Conservation (phyloP, 1,140 invertebrate genomes). For the Macrosteles quadrilineatus region DNA sequence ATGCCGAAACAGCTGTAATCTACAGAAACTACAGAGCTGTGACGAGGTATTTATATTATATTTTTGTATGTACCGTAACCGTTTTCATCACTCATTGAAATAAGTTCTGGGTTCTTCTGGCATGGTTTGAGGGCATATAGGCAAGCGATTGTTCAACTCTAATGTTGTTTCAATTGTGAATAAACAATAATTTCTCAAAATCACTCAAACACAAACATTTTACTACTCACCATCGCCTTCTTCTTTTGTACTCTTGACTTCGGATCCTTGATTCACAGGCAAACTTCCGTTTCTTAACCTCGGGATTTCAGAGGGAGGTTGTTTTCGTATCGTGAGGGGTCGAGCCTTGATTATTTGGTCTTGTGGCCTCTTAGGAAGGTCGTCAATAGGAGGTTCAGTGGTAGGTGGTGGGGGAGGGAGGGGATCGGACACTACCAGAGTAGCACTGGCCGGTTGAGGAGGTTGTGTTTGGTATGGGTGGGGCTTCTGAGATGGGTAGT, state of each 20-base stretch:
- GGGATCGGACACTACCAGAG: constrained; percentile 24
- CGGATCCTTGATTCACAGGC: neutral
- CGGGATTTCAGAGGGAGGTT: constrained; percentile 71
- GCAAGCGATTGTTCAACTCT: no score
- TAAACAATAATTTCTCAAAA: no score
- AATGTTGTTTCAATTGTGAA: no score
- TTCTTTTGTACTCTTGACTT: constrained; percentile 18
- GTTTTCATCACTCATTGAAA: no score
- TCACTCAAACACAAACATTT: no score
- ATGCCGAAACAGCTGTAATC: no score
- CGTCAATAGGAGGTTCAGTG: constrained; percentile 50
- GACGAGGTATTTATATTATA: no score
- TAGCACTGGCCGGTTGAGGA: constrained; percentile 17
- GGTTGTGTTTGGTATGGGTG: constrained; percentile 14
- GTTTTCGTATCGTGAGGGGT: constrained; percentile 76
- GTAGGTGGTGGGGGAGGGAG: constrained; percentile 47
- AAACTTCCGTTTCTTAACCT: constrained; percentile 59
- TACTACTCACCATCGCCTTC: neutral
- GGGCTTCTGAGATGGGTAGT: neutral
- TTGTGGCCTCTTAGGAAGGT: constrained; percentile 22
- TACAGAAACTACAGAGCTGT: no score
- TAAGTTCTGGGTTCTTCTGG: no score
- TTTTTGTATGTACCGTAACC: no score
- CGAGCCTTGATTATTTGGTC: constrained; percentile 72
- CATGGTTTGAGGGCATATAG: no score